phyloP scores from a whole-genome alignment of 2,888 invertebrate genomes.

The Deroplatys truncata region DNA sequence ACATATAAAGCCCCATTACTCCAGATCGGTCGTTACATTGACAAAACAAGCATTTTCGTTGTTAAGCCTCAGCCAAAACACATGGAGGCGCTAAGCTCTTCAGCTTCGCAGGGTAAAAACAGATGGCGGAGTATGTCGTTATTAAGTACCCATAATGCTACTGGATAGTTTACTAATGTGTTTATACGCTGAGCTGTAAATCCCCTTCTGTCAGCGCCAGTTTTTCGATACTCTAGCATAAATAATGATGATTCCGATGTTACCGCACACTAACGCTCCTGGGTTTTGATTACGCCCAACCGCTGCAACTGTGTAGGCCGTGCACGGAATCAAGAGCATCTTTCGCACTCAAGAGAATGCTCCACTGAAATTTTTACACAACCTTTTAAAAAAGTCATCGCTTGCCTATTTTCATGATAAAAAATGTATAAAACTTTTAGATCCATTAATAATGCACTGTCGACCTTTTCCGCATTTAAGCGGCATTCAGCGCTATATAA shows the following conservation, averaged over 20 bases:
- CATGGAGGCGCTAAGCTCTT: background rate
- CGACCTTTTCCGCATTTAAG: no score
- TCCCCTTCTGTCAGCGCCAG: background rate
- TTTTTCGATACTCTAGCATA: background rate
- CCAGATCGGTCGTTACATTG: background rate
- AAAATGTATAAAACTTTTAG: no score
- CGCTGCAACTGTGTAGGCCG: no score
- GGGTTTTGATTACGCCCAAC: no score
- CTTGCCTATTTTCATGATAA: no score
- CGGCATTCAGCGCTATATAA: no score
- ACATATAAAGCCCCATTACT: background rate
- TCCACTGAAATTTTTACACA: no score
- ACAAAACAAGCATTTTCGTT: background rate
- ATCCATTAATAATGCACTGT: no score
- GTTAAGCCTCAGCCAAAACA: background rate
- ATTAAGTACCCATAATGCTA: background rate
- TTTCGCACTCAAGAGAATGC: no score
- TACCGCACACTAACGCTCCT: background rate
- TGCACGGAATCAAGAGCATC: no score
- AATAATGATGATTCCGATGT: background rate
- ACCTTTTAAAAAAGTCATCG: no score
- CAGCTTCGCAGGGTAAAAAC: background rate
- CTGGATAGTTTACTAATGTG: background rate
- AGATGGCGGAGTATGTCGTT: background rate
- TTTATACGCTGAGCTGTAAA: background rate